A percentile compares a stretch with the other conserved stretches of the same genome.
Evolutionary conservation across 2,888 invertebrate genomes (phyloP).

Genomic region (Endomychus coccineus): DNA sequence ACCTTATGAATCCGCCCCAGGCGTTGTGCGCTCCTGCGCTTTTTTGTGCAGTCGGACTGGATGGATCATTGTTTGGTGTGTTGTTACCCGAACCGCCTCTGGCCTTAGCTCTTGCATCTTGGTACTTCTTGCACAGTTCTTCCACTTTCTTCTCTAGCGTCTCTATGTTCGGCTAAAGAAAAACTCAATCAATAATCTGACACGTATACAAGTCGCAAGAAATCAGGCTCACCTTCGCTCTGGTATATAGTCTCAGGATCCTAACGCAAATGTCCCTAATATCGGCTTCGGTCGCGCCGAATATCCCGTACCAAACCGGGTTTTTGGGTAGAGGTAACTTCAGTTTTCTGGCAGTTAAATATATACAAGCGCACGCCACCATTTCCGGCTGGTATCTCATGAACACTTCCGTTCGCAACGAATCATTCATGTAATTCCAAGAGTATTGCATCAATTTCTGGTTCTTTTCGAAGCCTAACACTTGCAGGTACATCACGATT

Average conservation of each 20-base stretch:
- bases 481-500: slow-evolving; percentile 92
- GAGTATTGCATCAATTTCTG: slow-evolving; percentile 88
- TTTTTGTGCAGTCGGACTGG: slow-evolving; percentile 45
- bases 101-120: slow-evolving; percentile 55
- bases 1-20: slow-evolving; percentile 61
- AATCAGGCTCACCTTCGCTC: slow-evolving; percentile 62
- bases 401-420: slow-evolving; percentile 92
- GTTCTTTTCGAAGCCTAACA: slow-evolving; percentile 82
- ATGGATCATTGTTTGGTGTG: slow-evolving; percentile 41
- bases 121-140: slow-evolving; percentile 62
- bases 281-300: slow-evolving; percentile 74
- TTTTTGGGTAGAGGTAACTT: slow-evolving; percentile 77
- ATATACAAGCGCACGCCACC: slow-evolving; percentile 99
- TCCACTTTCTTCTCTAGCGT: slow-evolving; percentile 67
- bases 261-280: slow-evolving; percentile 76
- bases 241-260: slow-evolving; percentile 76
- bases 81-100: slow-evolving; percentile 48
- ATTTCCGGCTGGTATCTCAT: slow-evolving; percentile 93
- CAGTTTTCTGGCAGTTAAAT: slow-evolving; percentile 83
- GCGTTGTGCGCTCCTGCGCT: slow-evolving; percentile 56
- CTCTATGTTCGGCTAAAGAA: slow-evolving; percentile 57
- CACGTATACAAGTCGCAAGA: neutral
- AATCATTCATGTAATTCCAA: slow-evolving; percentile 99
- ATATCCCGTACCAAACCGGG: slow-evolving; percentile 86
- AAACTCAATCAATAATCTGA: neutral